Evolutionary conservation across 2,113 vertebrate genomes (phyloP), one percentile per base, ranked within the genome.

Genomic region (Trogon surrucura): DNA sequence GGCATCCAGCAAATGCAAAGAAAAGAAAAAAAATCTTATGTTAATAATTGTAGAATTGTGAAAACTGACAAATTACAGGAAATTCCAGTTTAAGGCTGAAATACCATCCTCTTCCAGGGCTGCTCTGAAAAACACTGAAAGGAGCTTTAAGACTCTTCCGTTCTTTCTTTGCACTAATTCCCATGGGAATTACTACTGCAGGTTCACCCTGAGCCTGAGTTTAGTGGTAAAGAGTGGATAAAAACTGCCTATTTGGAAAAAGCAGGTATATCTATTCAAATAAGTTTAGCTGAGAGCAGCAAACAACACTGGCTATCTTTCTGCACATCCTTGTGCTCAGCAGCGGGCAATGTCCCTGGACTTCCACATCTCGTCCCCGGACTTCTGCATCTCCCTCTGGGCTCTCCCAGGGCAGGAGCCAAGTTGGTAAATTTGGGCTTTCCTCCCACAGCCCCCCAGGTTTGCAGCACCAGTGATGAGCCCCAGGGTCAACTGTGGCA

Each of bases 51-150:
- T n/a, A 38, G 58, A 93, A 91, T 87, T 92, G 95, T 89, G 86
- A 92, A 94, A 96, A 92, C 66, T 2, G 70, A 79, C 77, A 87
- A 95, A 92, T 87, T 85, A 92, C 73, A 87, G 92, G 95, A 96
- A 95, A 85, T 89, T 71, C 85, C 73, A 73, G 45, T 89, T 89
- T 84, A 85, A 75, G 18, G 30, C 34, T 72, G 70, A 82, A 83
- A 84, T 50, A 61, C 22, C 25, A 38, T 72, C 57, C 41, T 72
- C 26, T 84, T 75, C 73, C 53, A 86, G n/a, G 34, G 61, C 65
- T 72, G 38, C 67, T 88, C 64, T 64, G 64, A 32, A 93, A 93
- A 89, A 56, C 34, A 74, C 36, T n/a, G 38, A 34, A 71, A 81
- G 61, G 50, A 91, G 45, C 9, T 91, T 69, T 87, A 64, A 65